Evolutionary conservation across 2,113 vertebrate genomes (phyloP).

Genomic region (Siniperca chuatsi): DNA sequence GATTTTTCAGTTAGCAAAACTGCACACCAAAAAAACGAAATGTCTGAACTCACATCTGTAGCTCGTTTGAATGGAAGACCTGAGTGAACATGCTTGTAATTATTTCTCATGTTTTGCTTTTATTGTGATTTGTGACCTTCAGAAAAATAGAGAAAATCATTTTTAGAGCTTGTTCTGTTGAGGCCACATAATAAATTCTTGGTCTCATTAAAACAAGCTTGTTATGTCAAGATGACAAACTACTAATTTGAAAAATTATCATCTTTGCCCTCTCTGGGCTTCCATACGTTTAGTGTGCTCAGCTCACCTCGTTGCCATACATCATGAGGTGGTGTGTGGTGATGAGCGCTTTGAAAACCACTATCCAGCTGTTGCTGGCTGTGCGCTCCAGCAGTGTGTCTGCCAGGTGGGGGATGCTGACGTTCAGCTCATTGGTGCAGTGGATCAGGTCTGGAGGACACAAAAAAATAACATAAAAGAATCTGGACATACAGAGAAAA

Average conservation of each 20-base stretch:
- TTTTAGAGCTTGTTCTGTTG: neutral
- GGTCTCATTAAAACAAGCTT: neutral
- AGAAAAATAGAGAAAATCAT: neutral
- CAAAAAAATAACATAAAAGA: slow-evolving; percentile 11
- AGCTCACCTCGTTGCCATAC: slow-evolving; percentile 95
- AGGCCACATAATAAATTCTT: neutral
- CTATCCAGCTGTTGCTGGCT: slow-evolving; percentile 95
- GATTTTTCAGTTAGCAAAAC: neutral
- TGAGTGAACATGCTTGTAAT: neutral
- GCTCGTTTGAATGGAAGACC: neutral
- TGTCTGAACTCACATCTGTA: neutral
- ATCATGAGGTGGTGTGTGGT: slow-evolving; percentile 98
- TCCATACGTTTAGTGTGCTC: neutral
- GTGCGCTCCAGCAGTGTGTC: slow-evolving; percentile 92
- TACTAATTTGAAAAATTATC: neutral
- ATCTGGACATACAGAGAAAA: neutral
- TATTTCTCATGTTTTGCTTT: neutral
- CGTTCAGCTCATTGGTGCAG: slow-evolving; percentile 96
- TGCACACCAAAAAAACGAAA: neutral
- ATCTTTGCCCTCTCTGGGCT: neutral
- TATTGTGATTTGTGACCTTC: neutral
- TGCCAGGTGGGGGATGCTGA: slow-evolving; percentile 93
- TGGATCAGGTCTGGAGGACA: slow-evolving; percentile 90
- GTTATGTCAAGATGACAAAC: slow-evolving; percentile 1
- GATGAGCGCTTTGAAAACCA: slow-evolving; percentile 97